Base-by-base conservation (phyloP, 2,797 vertebrate species). In the Gymnothorax javanicus region DNA sequence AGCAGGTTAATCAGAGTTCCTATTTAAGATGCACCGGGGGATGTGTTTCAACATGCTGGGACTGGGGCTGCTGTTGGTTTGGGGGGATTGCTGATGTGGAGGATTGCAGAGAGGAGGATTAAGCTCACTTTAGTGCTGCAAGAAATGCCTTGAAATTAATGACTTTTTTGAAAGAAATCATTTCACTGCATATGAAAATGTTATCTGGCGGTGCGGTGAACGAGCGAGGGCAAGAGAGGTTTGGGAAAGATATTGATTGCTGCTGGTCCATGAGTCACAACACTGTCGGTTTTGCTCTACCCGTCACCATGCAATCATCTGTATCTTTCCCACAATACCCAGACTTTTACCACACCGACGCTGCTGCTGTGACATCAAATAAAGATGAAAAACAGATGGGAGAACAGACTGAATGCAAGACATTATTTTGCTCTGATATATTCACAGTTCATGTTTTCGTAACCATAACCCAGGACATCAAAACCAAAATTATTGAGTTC, bases 251-350 rank as follows among this genome's bases (percentile, higher is more conserved):
- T 95, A 95, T 95, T 95, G 94, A 96, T 96, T 96, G 94, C 94
- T 94, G 93, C 92, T 94, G 94, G 94, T 69, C 69, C 59, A 69
- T 56, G 54, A 84, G 94, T 96, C 94, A 94, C 92, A 91, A 89
- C 91, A 93, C 94, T 94, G 93, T 89, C 90, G 94, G 93, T 94
- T 94, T 94, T 91, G 93, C 94, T 95, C 94, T 94, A 92, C 92
- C 92, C 94, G 91, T 94, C 92, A 94, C 93, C 93, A 94, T 94
- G 94, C 94, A 94, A 95, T 95, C 94, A 95, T 95, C 94, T 94
- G 93, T 91, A 91, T 88, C 90, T 93, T 92, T 90, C 92, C 95
- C 95, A 93, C 91, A 93, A 95, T 95, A 94, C 92, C 87, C 92
- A 93, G 92, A 94, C 93, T 83, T 92, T 93, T 90, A 89, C 91